These are phyloP conservation scores for Congeria kusceri DNA, from an alignment of 2,888 invertebrate genomes.

Conservation along the genomic window DNA sequence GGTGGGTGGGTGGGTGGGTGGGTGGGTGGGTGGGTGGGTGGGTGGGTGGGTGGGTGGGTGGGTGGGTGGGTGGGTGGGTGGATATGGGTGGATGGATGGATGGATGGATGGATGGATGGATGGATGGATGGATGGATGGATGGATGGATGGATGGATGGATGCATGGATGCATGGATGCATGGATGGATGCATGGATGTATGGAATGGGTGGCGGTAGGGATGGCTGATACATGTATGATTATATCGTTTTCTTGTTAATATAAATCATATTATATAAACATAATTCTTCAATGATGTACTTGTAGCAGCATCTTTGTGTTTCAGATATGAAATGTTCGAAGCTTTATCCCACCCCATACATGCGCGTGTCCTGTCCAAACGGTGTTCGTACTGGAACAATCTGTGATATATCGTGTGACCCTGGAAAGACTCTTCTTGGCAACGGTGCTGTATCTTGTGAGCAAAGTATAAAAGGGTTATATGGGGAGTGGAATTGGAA, in stretches of 20 bases:
- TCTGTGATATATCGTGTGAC: constrained; percentile 1
- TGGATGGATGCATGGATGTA: no score
- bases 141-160: no score
- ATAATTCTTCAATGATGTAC: no score
- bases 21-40: constrained; percentile 1
- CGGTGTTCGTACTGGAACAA: background rate
- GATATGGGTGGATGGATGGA: no score
- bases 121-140: no score
- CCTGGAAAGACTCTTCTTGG: background rate
- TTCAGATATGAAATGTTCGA: constrained; percentile 3
- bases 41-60: background rate
- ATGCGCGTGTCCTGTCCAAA: background rate
- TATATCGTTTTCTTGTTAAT: no score
- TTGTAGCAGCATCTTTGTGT: no score
- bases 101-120: no score
- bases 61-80: constrained; percentile 1
- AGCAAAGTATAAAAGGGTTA: background rate
- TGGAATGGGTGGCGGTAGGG: no score
- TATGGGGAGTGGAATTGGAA: constrained; percentile 8
- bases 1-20: constrained; percentile 1
- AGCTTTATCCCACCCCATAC: constrained; percentile 1
- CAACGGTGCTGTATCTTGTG: background rate
- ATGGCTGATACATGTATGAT: no score
- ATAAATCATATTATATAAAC: no score
- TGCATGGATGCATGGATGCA: no score